A percentile compares a stretch with the other conserved stretches of the same genome.
phyloP scores from a whole-genome alignment of 1,140 invertebrate species.

The Ceratitis capitata region DNA sequence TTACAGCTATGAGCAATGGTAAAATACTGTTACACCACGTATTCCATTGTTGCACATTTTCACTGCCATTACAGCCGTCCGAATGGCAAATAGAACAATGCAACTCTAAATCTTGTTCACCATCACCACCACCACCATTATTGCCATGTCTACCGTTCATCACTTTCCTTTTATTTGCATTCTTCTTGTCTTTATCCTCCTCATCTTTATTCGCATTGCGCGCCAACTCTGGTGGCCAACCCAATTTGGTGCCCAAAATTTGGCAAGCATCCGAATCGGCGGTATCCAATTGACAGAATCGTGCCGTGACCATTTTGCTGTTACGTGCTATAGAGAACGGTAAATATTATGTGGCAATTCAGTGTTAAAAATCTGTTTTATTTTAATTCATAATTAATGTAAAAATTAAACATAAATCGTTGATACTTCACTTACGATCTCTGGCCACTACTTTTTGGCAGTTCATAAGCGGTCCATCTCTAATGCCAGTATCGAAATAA shows the following conservation, averaged over 20 bases:
- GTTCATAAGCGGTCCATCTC: slow-evolving; percentile 58
- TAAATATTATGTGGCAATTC: background rate
- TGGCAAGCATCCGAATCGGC: slow-evolving; percentile 59
- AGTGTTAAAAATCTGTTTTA: background rate
- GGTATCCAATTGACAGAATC: slow-evolving; percentile 62
- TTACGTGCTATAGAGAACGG: slow-evolving; percentile 48
- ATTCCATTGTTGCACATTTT: background rate
- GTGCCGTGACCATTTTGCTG: slow-evolving; percentile 55
- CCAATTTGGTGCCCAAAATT: slow-evolving; percentile 51
- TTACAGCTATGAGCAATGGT: background rate
- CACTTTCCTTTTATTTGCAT: background rate
- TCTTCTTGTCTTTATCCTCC: slow-evolving; percentile 41
- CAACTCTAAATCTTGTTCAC: slow-evolving; percentile 42
- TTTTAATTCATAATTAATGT: background rate
- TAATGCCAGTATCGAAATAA: slow-evolving; percentile 59
- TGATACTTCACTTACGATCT: slow-evolving; percentile 57
- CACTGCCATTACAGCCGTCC: slow-evolving; percentile 56
- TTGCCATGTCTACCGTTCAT: background rate
- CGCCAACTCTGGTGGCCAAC: slow-evolving; percentile 12
- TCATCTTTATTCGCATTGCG: slow-evolving; percentile 42
- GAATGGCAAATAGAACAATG: slow-evolving; percentile 57
- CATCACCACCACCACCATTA: background rate
- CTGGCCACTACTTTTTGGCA: slow-evolving; percentile 62
- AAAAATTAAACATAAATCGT: background rate
- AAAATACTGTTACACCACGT: background rate